A percentile compares a stretch with the other conserved stretches of the same genome.
Evolutionary conservation across 2,797 vertebrate genomes (phyloP).

Genomic region (Siniperca scherzeri): DNA sequence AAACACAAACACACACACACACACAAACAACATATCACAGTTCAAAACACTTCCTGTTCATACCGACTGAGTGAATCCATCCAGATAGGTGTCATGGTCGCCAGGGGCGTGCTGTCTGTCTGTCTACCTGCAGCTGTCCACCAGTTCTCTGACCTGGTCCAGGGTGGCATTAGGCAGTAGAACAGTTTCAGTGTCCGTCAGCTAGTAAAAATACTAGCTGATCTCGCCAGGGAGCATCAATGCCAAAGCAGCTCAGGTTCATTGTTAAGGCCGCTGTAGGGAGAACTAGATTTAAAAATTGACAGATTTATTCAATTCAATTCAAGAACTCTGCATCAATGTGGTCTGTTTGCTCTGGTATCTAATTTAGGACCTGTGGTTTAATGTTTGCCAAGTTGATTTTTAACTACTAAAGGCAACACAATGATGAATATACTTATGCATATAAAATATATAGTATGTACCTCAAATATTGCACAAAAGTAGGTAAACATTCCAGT

Average conservation of each 20-base stretch:
- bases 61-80: neutral
- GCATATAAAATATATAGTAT: neutral
- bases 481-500: neutral
- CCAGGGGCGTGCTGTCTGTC: conserved; percentile 1
- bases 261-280: neutral
- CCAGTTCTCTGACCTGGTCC: conserved; percentile 17
- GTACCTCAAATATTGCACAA: neutral
- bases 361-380: neutral
- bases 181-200: neutral
- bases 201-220: neutral
- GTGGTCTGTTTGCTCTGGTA: neutral
- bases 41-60: conserved; percentile 19
- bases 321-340: too few species aligned
- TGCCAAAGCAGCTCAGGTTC: neutral
- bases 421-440: neutral
- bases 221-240: neutral
- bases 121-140: conserved; percentile 31
- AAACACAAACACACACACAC: neutral
- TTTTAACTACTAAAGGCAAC: neutral
- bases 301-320: neutral
- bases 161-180: neutral
- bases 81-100: neutral
- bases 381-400: neutral
- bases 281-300: neutral
- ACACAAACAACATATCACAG: conserved; percentile 15